Evolutionary conservation across 2,797 vertebrate genomes (phyloP), one percentile per base, ranked within the genome.

Genomic region (Neoniphon sammara): DNA sequence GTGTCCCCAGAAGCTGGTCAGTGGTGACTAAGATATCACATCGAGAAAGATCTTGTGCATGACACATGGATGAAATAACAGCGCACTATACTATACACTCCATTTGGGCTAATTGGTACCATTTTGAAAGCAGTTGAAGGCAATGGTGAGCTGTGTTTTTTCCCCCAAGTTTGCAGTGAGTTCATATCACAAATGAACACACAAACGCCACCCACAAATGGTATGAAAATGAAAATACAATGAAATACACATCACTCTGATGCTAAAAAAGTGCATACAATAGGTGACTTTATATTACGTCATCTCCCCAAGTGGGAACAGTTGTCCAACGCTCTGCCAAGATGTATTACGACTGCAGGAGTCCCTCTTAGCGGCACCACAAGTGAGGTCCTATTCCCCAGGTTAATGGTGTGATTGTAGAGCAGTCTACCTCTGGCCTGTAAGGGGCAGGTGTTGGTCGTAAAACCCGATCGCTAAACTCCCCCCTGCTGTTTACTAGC

Each of bases 401-500:
- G 75, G 78, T 81, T 83, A 77, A 85, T 72, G 52, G 57, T 7
- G 31, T 54, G 70, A 58, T 42, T 78, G 85, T 72, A 64, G 60
- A 71, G 58, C 73, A 23, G 64, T 70, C 36, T 54, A 81, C 78
- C 23, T 82, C 78, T 69, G 74, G 69, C 78, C 70, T n/a, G n/a
- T 55, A 60, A 83, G 72, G 69, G 80, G 83, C 88, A 91, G 85
- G 88, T 90, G 85, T 78, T 69, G 4, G 80, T 18, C 81, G 87
- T 90, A 83, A 91, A 89, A 78, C 2, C 58, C 30, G 21, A 71
- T 73, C 6, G 49, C 71, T 69, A 60, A 86, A 60, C 72, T 61
- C 71, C 85, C 61, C 44, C 85, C 87, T 52, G 83, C 85, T 78
- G 88, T 91, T 91, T 81, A 89, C 65, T 70, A 30, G 79, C 77